These are phyloP conservation scores for Notarius lentiginosus DNA, from an alignment of 2,113 vertebrate genomes.

Conservation along the genomic window DNA sequence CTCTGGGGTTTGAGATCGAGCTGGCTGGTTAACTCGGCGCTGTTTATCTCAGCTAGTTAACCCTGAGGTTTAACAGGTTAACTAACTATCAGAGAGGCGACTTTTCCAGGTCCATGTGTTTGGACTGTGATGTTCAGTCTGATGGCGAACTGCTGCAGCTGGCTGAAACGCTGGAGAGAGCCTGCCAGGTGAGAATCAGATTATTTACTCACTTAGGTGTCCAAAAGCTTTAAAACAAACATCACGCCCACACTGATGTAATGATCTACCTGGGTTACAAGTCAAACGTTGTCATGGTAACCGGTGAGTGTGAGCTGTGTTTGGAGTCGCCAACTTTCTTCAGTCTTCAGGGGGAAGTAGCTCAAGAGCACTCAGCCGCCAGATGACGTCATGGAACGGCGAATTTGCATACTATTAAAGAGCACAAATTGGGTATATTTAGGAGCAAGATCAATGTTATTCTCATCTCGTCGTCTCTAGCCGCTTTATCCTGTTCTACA, in stretches of 20 bases:
- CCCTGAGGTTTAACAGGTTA: neutral
- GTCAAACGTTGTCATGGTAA: neutral
- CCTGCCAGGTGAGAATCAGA: conserved; percentile 83
- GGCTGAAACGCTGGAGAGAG: conserved; percentile 87
- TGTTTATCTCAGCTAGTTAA: neutral
- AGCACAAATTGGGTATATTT: no score
- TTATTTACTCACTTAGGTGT: neutral
- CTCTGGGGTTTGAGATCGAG: neutral
- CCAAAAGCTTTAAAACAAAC: neutral
- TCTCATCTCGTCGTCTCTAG: no score
- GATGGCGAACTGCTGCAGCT: conserved; percentile 92
- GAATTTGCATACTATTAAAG: neutral
- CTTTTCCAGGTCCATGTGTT: conserved; percentile 10
- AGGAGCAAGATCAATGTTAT: no score
- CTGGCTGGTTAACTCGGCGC: neutral
- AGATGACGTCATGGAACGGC: neutral
- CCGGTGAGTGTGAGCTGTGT: neutral
- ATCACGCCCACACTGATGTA: no score
- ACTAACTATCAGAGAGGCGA: neutral
- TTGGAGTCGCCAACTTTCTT: no score
- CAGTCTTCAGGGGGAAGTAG: neutral
- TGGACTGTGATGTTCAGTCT: conserved; percentile 81
- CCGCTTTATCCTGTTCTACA: no score
- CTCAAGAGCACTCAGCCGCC: neutral
- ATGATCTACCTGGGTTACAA: neutral